Evolutionary conservation across 2,888 invertebrate genomes (phyloP).

Genomic region (Notodonta dromedarius): DNA sequence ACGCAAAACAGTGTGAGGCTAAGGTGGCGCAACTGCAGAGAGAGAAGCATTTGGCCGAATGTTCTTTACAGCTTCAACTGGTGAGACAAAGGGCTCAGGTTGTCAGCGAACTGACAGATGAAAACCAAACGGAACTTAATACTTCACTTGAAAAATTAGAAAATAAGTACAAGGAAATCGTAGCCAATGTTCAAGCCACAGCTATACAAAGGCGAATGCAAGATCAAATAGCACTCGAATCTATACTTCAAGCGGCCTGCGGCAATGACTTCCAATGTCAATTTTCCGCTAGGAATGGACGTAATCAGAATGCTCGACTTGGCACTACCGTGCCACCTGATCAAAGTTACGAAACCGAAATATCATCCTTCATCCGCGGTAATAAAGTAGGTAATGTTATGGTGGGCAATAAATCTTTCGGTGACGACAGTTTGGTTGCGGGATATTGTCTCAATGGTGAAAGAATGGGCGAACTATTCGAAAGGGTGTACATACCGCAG

Average conservation of each 20-base stretch:
- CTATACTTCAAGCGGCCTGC: slow-evolving; percentile 65
- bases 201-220: slow-evolving; percentile 73
- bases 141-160: slow-evolving; percentile 68
- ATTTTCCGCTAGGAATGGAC: slow-evolving; percentile 45
- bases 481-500: slow-evolving; percentile 71
- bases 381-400: slow-evolving; percentile 55
- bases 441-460: slow-evolving; percentile 67
- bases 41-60: slow-evolving; percentile 70
- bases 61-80: slow-evolving; percentile 69
- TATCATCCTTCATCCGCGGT: slow-evolving; percentile 49
- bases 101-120: slow-evolving; percentile 60
- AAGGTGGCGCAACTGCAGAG: slow-evolving; percentile 64
- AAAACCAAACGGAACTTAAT: slow-evolving; percentile 64
- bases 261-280: slow-evolving; percentile 45
- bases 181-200: slow-evolving; percentile 72
- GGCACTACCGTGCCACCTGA: no score
- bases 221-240: slow-evolving; percentile 70
- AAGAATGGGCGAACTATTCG: slow-evolving; percentile 67
- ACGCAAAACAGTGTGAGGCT: slow-evolving; percentile 57
- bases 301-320: slow-evolving; percentile 41
- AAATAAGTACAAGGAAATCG: slow-evolving; percentile 72
- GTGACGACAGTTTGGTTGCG: slow-evolving; percentile 52
- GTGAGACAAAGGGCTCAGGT: slow-evolving; percentile 69
- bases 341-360: slow-evolving; percentile 53
- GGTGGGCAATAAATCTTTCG: slow-evolving; percentile 54